Evolutionary conservation across 2,797 vertebrate genomes (phyloP).

Genomic region (Chrosomus eos): DNA sequence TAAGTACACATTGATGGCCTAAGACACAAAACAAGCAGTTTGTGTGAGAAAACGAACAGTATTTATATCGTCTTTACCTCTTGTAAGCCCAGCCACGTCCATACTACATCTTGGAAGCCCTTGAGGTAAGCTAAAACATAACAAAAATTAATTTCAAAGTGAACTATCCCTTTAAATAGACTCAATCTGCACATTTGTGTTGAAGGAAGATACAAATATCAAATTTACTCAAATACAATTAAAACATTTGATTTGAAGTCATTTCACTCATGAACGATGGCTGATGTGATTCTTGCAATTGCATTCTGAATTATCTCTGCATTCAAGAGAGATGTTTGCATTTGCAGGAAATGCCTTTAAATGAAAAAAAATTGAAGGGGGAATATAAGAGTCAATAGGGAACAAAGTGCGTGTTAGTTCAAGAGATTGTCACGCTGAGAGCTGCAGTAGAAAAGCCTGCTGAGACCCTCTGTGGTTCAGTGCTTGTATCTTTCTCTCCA

Average conservation of each 20-base stretch:
- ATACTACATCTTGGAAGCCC: too few relatives aligned
- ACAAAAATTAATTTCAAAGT: not conserved
- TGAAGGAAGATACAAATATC: not conserved
- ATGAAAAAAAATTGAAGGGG: not conserved
- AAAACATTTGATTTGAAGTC: not conserved
- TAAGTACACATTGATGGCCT: too few relatives aligned
- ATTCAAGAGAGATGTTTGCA: not conserved
- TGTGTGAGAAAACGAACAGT: too few relatives aligned
- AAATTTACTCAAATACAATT: not conserved
- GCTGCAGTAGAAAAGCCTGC: not conserved
- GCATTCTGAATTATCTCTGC: not conserved
- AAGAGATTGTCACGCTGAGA: constrained; percentile 11
- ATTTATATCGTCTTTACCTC: too few relatives aligned
- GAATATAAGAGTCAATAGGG: not conserved
- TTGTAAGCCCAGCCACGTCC: too few relatives aligned
- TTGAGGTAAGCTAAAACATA: too few relatives aligned
- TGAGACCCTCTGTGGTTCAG: not conserved
- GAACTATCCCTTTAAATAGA: too few relatives aligned
- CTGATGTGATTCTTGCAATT: not conserved
- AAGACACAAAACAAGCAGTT: too few relatives aligned
- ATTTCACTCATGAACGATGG: not conserved
- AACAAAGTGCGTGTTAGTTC: not conserved
- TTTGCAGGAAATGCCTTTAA: not conserved
- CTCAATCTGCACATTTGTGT: not conserved
- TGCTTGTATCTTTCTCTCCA: constrained; percentile 17